Conservation (phyloP, 2,113 vertebrate species). For the Anarrhichthys ocellatus region DNA sequence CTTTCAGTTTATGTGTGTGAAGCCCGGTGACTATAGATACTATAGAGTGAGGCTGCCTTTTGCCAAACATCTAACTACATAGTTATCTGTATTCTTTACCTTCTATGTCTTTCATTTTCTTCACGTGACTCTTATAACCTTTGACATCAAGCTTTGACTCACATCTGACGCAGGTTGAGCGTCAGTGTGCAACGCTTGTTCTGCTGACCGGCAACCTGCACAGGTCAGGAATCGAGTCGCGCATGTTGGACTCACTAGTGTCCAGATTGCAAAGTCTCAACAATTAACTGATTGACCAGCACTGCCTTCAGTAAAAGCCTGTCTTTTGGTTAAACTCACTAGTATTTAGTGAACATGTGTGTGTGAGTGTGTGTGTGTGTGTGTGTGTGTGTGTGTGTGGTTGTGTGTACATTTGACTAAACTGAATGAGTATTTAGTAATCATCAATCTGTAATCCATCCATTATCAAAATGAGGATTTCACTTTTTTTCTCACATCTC, state of each 20-base stretch:
- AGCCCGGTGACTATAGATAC: neutral
- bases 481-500: neutral
- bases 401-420: neutral
- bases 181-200: neutral
- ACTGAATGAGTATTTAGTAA: neutral
- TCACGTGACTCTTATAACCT: neutral
- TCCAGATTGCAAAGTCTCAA: neutral
- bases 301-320: neutral
- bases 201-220: neutral
- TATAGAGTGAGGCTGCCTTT: neutral
- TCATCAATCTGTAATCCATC: neutral
- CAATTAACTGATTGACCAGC: neutral
- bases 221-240: neutral
- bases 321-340: neutral
- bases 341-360: neutral
- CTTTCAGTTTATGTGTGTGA: neutral
- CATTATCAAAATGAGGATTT: neutral
- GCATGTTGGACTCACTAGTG: neutral
- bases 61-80: neutral
- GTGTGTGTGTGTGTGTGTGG: too few species aligned
- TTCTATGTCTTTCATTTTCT: neutral
- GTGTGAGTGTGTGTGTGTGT: neutral
- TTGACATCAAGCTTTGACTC: neutral
- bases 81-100: neutral
- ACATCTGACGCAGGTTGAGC: neutral